A percentile compares a stretch with the other conserved stretches of the same genome.
Evolutionary conservation across 2,113 vertebrate genomes (phyloP).

Genomic region (Zosterops pallidus): DNA sequence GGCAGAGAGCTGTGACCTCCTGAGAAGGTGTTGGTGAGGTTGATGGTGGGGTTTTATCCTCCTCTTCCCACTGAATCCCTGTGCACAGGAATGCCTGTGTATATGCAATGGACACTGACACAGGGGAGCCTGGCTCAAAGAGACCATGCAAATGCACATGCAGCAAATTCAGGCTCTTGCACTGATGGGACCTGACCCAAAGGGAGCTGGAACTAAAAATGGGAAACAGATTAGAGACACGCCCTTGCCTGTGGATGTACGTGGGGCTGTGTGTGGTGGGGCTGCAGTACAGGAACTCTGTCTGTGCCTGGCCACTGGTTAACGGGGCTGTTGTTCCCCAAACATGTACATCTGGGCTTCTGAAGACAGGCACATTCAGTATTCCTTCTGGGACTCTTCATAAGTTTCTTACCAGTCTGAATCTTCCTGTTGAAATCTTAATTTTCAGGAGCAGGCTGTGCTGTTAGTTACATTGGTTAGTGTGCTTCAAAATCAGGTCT

Average conservation of each 20-base stretch:
- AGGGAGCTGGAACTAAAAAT: neutral
- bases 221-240: neutral
- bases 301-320: neutral
- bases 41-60: neutral
- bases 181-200: neutral
- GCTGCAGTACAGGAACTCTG: neutral
- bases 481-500: neutral
- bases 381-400: neutral
- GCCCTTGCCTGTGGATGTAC: rapidly evolving
- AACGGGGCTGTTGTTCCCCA: neutral
- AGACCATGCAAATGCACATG: rapidly evolving
- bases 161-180: neutral
- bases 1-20: neutral
- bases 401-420: neutral
- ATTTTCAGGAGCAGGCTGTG: neutral
- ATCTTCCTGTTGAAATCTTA: neutral
- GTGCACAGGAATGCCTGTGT: rapidly evolving
- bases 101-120: neutral
- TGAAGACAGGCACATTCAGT: neutral
- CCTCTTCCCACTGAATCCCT: neutral
- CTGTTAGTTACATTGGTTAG: neutral
- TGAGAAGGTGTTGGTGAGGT: neutral
- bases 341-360: rapidly evolving
- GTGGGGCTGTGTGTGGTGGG: neutral
- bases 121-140: neutral